Conservation (phyloP, 2,797 vertebrate species). For the Leptatherina wallacei region DNA sequence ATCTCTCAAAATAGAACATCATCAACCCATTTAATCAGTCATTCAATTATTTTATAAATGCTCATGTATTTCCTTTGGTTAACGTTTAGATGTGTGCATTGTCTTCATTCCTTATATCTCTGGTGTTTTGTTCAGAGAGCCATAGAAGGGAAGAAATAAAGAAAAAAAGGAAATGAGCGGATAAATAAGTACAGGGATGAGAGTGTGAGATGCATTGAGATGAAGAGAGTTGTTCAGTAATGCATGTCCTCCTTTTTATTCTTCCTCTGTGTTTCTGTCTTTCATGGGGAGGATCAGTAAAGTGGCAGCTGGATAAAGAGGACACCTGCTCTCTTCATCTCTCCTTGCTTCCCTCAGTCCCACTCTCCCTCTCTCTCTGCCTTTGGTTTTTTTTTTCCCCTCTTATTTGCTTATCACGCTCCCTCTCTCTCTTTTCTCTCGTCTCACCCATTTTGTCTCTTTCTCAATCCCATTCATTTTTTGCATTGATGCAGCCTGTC, state of each 20-base stretch:
- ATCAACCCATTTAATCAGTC: background rate
- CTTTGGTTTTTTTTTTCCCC: constrained; percentile 30
- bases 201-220: constrained; percentile 48
- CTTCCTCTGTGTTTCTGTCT: constrained; percentile 64
- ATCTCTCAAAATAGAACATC: background rate
- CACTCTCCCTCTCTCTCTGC: constrained; percentile 23
- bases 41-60: background rate
- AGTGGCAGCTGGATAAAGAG: constrained; percentile 80
- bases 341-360: constrained; percentile 37
- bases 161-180: constrained; percentile 23
- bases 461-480: constrained; percentile 46
- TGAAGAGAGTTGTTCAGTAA: constrained; percentile 67
- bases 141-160: constrained; percentile 8
- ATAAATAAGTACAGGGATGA: constrained; percentile 56
- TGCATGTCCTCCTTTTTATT: constrained; percentile 66
- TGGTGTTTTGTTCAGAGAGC: constrained; percentile 53
- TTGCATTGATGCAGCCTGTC: constrained; percentile 66
- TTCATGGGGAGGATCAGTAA: constrained; percentile 74
- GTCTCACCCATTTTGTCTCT: constrained; percentile 59
- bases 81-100: constrained; percentile 34
- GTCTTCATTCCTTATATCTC: constrained; percentile 35
- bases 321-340: constrained; percentile 81
- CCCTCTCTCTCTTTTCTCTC: constrained; percentile 39
- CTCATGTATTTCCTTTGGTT: constrained; percentile 26
- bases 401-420: constrained; percentile 45